Percentiles rank a stretch among this genome's conserved stretches.
Evolutionary conservation across 2,113 vertebrate genomes (phyloP).

Genomic region (Calyptommatus sinebrachiatus): DNA sequence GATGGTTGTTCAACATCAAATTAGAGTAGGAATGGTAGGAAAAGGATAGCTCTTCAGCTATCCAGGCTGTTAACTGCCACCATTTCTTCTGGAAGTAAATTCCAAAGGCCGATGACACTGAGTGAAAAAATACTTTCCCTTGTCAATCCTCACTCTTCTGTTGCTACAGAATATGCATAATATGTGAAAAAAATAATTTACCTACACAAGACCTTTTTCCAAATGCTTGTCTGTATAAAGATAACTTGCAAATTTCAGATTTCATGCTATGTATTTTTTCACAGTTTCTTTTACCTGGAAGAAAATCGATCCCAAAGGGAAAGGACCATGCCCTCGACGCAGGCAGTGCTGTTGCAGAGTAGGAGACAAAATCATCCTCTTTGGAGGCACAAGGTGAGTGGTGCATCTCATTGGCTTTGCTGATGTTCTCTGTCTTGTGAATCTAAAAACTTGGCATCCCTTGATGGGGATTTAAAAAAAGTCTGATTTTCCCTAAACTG

Average conservation of each 20-base stretch:
- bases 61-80: too few relatives aligned
- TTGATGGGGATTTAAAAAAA: background rate
- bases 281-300: constrained; percentile 85
- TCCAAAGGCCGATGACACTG: too few relatives aligned
- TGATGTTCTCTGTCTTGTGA: constrained; percentile 4
- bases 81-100: too few relatives aligned
- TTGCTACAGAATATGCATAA: too few relatives aligned
- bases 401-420: background rate
- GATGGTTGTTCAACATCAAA: too few relatives aligned
- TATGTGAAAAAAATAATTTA: background rate
- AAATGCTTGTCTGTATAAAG: background rate
- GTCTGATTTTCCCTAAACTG: background rate
- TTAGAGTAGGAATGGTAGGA: too few relatives aligned
- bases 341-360: constrained; percentile 98
- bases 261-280: background rate
- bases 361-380: constrained; percentile 94
- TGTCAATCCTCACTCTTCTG: too few relatives aligned
- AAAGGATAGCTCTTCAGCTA: too few relatives aligned
- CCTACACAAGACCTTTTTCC: background rate
- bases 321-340: constrained; percentile 91
- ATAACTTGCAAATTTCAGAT: background rate
- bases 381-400: constrained; percentile 94
- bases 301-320: constrained; percentile 92
- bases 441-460: background rate
- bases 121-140: too few relatives aligned